These are phyloP conservation scores for Scortum barcoo DNA, from an alignment of 2,113 vertebrate species.

Conservation along the genomic window DNA sequence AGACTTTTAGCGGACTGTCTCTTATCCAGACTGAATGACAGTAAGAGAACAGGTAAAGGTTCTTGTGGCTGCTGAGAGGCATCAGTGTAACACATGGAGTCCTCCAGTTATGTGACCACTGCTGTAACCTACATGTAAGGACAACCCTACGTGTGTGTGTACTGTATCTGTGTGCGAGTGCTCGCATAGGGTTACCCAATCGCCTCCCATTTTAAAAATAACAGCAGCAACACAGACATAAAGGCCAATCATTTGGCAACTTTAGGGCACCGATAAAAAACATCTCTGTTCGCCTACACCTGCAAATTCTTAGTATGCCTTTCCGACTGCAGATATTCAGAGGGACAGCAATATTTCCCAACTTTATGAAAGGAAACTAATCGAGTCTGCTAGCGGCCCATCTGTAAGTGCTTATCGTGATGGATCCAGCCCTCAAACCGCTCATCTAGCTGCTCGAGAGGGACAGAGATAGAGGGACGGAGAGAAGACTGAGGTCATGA, in stretches of 20 bases:
- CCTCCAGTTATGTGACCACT: constrained; percentile 1
- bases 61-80: constrained; percentile 19
- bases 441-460: constrained; percentile 60
- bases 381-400: constrained; percentile 61
- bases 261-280: not conserved
- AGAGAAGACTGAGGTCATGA: constrained; percentile 72
- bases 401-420: constrained; percentile 82
- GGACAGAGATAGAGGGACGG: constrained; percentile 65
- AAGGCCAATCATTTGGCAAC: constrained; percentile 3
- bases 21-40: too few relatives aligned
- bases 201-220: not conserved
- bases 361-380: constrained; percentile 43
- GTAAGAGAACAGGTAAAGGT: constrained; percentile 3
- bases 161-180: not conserved
- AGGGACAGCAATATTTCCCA: not conserved
- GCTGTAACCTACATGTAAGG: not conserved
- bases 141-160: not conserved
- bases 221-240: not conserved
- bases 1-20: not conserved
- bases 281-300: too few relatives aligned
- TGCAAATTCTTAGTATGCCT: too few relatives aligned
- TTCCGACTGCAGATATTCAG: constrained; percentile 3
- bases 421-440: constrained; percentile 74
- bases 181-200: not conserved
- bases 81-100: not conserved